phyloP scores from a whole-genome alignment of 2,113 vertebrate species.

The Emydura subglobosa region DNA sequence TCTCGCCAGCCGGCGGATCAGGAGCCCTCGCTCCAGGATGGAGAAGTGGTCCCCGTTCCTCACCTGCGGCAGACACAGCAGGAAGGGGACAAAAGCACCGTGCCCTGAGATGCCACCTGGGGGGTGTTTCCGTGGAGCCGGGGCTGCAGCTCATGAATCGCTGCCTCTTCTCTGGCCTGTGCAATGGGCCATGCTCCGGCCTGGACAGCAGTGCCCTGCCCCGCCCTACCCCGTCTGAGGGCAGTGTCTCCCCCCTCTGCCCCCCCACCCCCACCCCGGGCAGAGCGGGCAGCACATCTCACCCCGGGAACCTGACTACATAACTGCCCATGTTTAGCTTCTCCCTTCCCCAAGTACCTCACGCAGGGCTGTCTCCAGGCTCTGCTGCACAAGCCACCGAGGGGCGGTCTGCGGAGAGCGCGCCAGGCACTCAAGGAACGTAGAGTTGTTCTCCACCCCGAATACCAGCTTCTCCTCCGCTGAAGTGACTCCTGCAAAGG shows the following conservation, averaged over 20 bases:
- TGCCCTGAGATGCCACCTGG: fast-evolving
- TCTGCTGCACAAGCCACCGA: slow-evolving; percentile 77
- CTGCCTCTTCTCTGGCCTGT: no score
- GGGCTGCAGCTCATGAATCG: neutral
- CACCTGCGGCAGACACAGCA: slow-evolving; percentile 58
- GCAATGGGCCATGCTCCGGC: no score
- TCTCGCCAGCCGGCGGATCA: slow-evolving; percentile 80
- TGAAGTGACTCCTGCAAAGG: neutral
- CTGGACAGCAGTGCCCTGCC: no score
- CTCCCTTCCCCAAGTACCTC: slow-evolving; percentile 62
- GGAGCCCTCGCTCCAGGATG: slow-evolving; percentile 81
- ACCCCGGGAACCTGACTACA: no score
- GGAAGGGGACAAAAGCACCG: neutral
- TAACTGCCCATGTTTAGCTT: fast-evolving
- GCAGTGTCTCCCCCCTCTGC: neutral
- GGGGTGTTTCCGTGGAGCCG: no score
- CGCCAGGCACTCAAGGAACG: slow-evolving; percentile 85
- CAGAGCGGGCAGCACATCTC: neutral
- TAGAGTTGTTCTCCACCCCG: slow-evolving; percentile 87
- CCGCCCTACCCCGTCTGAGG: neutral
- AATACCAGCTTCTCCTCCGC: slow-evolving; percentile 79
- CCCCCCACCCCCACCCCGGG: neutral
- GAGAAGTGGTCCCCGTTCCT: slow-evolving; percentile 52
- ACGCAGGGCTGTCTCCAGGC: slow-evolving; percentile 21
- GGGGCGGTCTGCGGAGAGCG: slow-evolving; percentile 75